phyloP scores from a whole-genome alignment of 2,113 vertebrate species.

The Ciconia boyciana region DNA sequence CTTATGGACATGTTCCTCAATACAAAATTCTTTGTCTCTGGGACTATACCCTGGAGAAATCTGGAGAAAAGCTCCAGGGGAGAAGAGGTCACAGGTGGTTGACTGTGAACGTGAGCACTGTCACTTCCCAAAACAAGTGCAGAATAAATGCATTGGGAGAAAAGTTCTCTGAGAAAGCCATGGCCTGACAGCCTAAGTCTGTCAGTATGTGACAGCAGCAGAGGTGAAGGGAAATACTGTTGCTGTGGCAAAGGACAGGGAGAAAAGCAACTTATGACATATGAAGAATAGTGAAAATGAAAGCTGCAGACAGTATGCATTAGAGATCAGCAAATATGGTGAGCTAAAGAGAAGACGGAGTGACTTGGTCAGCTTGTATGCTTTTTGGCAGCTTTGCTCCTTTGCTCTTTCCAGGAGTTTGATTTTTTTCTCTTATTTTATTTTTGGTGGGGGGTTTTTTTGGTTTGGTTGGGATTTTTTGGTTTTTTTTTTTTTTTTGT shows the following conservation, averaged over 20 bases:
- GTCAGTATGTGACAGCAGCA: neutral
- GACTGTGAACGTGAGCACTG: neutral
- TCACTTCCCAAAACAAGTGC: neutral
- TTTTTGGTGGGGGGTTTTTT: neutral
- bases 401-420: neutral
- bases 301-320: neutral
- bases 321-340: neutral
- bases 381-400: neutral
- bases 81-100: neutral
- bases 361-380: neutral
- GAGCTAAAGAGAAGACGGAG: neutral
- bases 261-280: neutral
- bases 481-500: accelerated
- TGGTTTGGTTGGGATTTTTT: neutral
- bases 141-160: neutral
- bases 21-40: neutral
- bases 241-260: neutral
- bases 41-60: neutral
- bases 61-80: neutral
- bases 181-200: neutral
- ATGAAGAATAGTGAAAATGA: neutral
- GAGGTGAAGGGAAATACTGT: neutral
- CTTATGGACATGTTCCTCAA: neutral
- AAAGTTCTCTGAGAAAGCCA: neutral
- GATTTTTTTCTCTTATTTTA: neutral